phyloP scores from a whole-genome alignment of 1,140 invertebrate species.

The Macrobrachium nipponense region DNA sequence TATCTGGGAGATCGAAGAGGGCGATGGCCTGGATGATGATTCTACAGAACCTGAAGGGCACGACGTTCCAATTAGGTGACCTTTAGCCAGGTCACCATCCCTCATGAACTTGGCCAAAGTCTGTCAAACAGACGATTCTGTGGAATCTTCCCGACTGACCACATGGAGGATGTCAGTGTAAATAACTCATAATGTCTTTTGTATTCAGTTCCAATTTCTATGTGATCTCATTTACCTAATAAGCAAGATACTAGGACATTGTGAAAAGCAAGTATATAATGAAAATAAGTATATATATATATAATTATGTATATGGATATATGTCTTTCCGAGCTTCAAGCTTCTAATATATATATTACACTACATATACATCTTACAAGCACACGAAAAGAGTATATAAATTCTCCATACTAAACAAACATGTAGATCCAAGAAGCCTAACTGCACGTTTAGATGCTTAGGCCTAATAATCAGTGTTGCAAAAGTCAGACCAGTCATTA shows the following conservation, averaged over 20 bases:
- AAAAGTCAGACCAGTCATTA: too few species aligned
- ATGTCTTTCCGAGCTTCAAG: neutral
- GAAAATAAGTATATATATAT: neutral
- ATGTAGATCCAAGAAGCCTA: too few species aligned
- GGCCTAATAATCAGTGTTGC: too few species aligned
- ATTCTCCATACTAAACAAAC: too few species aligned
- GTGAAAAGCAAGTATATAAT: neutral
- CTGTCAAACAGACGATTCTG: slow-evolving; percentile 30
- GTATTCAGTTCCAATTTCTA: neutral
- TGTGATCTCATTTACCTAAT: neutral
- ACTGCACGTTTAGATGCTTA: too few species aligned
- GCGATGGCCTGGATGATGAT: slow-evolving; percentile 52
- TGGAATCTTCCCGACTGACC: slow-evolving; percentile 22
- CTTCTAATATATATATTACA: slow-evolving; percentile 8
- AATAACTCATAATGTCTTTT: neutral
- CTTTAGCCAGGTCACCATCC: slow-evolving; percentile 36
- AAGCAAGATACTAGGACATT: neutral
- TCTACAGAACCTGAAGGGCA: slow-evolving; percentile 18
- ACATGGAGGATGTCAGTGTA: slow-evolving; percentile 46
- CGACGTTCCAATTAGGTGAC: slow-evolving; percentile 32
- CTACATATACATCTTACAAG: neutral
- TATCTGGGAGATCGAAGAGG: slow-evolving; percentile 60
- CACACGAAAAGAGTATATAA: neutral
- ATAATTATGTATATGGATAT: slow-evolving; percentile 8
- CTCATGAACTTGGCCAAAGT: slow-evolving; percentile 44